phyloP scores from a whole-genome alignment of 2,797 vertebrate genomes.

The Antrozous pallidus region DNA sequence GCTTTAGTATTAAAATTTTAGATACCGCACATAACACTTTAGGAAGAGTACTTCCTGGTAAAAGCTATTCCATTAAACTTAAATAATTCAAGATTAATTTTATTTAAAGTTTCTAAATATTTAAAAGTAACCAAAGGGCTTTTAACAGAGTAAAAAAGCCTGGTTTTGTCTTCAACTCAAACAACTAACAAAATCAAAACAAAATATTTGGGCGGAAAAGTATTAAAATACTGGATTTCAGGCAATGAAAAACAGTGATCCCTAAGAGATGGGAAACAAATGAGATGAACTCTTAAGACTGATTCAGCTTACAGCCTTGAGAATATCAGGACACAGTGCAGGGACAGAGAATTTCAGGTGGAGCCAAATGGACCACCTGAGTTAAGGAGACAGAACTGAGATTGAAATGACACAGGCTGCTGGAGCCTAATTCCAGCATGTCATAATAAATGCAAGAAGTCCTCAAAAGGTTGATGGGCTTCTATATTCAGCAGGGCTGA shows the following conservation, averaged over 20 bases:
- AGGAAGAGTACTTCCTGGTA: background rate
- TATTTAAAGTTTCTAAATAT: conserved; percentile 32
- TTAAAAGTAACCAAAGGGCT: conserved; percentile 40
- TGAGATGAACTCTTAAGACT: background rate
- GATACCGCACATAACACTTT: background rate
- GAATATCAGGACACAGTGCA: background rate
- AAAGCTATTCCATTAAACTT: conserved; percentile 56
- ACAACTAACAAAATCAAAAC: background rate
- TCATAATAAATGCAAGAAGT: too few species aligned
- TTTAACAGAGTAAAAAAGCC: background rate
- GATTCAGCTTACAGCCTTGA: background rate
- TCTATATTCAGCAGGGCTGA: too few species aligned
- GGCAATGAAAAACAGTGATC: background rate
- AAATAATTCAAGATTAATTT: conserved; percentile 36
- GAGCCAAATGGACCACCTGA: background rate
- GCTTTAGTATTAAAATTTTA: conserved; percentile 12
- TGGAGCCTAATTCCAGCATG: too few species aligned
- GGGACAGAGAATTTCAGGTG: background rate
- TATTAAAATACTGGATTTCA: background rate
- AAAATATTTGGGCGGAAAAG: background rate
- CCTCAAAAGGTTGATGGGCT: too few species aligned
- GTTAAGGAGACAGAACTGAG: background rate
- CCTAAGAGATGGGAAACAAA: background rate
- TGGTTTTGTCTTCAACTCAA: conserved; percentile 5
- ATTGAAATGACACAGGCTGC: background rate